These are phyloP conservation scores for Mola mola DNA, from an alignment of 2,113 vertebrate species.

Conservation along the genomic window DNA sequence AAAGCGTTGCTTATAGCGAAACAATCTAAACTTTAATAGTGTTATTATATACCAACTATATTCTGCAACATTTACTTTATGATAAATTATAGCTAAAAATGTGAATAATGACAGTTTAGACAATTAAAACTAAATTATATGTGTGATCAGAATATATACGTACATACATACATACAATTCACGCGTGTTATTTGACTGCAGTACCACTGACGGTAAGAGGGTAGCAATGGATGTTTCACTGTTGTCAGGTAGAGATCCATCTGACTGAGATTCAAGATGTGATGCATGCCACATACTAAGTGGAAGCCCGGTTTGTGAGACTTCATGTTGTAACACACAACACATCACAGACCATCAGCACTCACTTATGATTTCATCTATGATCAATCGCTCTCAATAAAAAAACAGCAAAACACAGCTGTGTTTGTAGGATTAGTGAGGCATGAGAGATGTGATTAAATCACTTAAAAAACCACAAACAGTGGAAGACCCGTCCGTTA, in stretches of 20 bases:
- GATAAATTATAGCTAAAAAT: neutral
- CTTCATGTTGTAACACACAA: slow-evolving; percentile 12
- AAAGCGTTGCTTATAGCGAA: no score
- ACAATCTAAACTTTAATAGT: no score
- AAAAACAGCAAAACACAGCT: neutral
- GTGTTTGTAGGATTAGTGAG: slow-evolving; percentile 6
- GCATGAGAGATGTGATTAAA: slow-evolving; percentile 23
- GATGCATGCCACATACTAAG: slow-evolving; percentile 47
- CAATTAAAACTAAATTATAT: neutral
- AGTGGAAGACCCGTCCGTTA: slow-evolving; percentile 14
- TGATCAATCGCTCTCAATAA: slow-evolving; percentile 27
- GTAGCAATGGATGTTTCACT: neutral
- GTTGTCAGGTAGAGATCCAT: neutral
- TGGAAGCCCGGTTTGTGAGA: slow-evolving; percentile 24
- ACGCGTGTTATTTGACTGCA: neutral
- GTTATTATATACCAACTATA: no score
- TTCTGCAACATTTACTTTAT: neutral
- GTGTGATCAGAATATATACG: neutral
- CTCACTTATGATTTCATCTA: slow-evolving; percentile 14
- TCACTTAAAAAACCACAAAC: slow-evolving; percentile 24
- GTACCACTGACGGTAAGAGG: neutral
- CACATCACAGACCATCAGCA: slow-evolving; percentile 40
- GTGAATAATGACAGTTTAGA: neutral
- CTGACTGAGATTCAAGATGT: slow-evolving; percentile 29
- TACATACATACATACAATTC: neutral